Evolutionary conservation across 2,113 vertebrate genomes (phyloP), one percentile per base, ranked within the genome.

Genomic region (Tor tambroides): DNA sequence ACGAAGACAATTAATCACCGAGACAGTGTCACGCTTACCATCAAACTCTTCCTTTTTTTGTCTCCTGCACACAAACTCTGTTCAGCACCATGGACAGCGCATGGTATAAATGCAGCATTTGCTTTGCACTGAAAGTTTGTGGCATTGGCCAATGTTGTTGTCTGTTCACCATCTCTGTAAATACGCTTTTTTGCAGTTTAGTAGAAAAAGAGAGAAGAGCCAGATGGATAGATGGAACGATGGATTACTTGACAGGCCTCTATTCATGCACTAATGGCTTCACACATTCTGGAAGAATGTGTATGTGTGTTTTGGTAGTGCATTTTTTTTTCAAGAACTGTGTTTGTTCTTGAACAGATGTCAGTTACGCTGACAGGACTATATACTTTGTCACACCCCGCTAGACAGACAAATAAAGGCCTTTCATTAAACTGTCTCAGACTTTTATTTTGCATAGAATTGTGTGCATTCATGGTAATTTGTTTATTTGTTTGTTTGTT

Each of bases 81-180:
- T 85, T 89, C 85, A 87, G 85, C 77, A 71, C 77, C 81, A 51
- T 11, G 82, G 83, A 85, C 77, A 85, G 88, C 35, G 17, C 82
- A 15, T 67, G 11, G 30, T 1, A 26, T 17, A 43, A 46, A 65
- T 6, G n/a, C 23, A 23, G 56, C 0, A 0, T 32, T 49, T 32
- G 61, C 41, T 35, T 51, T 23, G 17, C 28, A 35, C 41, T 83
- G 8, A 71, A 49, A 35, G 4, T 83, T 69, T 71, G 4, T 51
- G 26, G 30, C n/a, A 28, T 41, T 38, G 30, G 5, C 38, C 1
- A 82, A 61, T 78, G 21, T n/a, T 76, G 43, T 76, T 87, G 75
- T 85, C 77, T 89, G 63, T 61, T 89, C 72, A 71, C 74, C 35
- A 61, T 65, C 35, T 84, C 72, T 82, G 17, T 72, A 85, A 75